Evolutionary conservation across 2,797 vertebrate genomes (phyloP), one percentile per base, ranked within the genome.

Genomic region (Crypturellus tataupa): DNA sequence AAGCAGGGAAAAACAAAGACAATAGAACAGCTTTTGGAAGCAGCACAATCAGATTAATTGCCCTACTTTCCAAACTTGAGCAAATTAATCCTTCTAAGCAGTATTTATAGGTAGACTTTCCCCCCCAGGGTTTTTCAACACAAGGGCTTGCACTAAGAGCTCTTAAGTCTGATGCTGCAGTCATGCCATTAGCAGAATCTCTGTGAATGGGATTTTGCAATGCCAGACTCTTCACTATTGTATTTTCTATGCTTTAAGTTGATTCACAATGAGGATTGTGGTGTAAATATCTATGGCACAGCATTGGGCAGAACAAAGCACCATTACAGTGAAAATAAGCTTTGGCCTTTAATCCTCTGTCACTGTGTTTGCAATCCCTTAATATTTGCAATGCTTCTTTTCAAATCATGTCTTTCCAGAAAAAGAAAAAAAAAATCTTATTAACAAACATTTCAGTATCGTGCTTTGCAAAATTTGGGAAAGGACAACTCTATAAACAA

Each of bases 291-390:
- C 35, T 21, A 25, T 1, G 10, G 29, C 31, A 44, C 31, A 92
- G 75, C 4, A 69, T 8, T 53, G 78, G 89, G 78, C 78, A 93
- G 42, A 93, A 89, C 47, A 60, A 90, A 84, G 46, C 25, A 81
- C 11, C 1, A 0, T n/a, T 80, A 40, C 19, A 33, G 33, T 24
- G 33, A 42, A 90, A 86, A 68, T 3, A 8, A 90, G 89, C 63
- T 92, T 90, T 62, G 35, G 11, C 24, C 21, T 89, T 94, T 64
- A 86, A 86, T 89, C 37, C 39, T 67, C 76, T 46, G 44, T 31
- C 19, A n/a, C 13, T 29, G 63, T 4, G 0, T 21, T 90, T 44
- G 64, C 33, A 44, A 49, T 55, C 37, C 42, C 64, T 73, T 83
- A 67, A 70, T 63, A 80, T 11, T 70, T 63, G 51, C 39, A 63